These are phyloP conservation scores for Lasius fuliginosus DNA, from an alignment of 2,888 invertebrate species.

Conservation along the genomic window DNA sequence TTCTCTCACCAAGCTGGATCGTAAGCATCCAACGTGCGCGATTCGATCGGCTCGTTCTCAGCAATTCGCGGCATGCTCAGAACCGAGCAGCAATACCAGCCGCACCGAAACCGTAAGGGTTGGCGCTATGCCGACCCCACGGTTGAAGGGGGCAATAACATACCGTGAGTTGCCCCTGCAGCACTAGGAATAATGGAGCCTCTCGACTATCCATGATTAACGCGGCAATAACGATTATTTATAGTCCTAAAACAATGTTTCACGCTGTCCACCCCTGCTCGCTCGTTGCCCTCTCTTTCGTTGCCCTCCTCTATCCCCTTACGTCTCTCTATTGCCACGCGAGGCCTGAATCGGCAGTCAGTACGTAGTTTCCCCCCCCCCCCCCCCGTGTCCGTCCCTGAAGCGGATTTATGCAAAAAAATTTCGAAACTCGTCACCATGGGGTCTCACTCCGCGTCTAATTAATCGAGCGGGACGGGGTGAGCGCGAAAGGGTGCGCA, in stretches of 20 bases:
- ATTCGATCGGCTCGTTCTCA: slow-evolving; percentile 79
- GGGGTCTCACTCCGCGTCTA: slow-evolving; percentile 65
- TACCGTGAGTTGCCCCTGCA: slow-evolving; percentile 75
- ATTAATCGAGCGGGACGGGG: slow-evolving; percentile 65
- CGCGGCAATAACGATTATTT: slow-evolving; percentile 85
- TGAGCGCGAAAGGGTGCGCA: slow-evolving; percentile 44
- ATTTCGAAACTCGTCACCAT: slow-evolving; percentile 72
- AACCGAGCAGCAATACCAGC: slow-evolving; percentile 78
- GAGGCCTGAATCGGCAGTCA: slow-evolving; percentile 80
- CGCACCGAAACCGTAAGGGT: slow-evolving; percentile 79
- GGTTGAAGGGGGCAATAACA: slow-evolving; percentile 81
- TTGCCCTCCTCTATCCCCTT: not conserved
- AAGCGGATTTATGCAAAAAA: slow-evolving; percentile 80
- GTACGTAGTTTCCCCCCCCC: slow-evolving; percentile 60
- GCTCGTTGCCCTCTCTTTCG: slow-evolving; percentile 52
- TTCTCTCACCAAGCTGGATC: slow-evolving; percentile 59
- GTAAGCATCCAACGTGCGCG: slow-evolving; percentile 72
- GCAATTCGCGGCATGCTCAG: slow-evolving; percentile 82
- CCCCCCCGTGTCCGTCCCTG: slow-evolving; percentile 33
- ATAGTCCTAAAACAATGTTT: slow-evolving; percentile 85
- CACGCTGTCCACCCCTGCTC: slow-evolving; percentile 80
- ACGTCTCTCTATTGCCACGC: not conserved
- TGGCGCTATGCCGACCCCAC: slow-evolving; percentile 75
- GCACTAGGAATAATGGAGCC: slow-evolving; percentile 81
- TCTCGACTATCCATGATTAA: slow-evolving; percentile 84